Conservation (phyloP, 1,140 invertebrate species). For the Atopsyche davidsoni region DNA sequence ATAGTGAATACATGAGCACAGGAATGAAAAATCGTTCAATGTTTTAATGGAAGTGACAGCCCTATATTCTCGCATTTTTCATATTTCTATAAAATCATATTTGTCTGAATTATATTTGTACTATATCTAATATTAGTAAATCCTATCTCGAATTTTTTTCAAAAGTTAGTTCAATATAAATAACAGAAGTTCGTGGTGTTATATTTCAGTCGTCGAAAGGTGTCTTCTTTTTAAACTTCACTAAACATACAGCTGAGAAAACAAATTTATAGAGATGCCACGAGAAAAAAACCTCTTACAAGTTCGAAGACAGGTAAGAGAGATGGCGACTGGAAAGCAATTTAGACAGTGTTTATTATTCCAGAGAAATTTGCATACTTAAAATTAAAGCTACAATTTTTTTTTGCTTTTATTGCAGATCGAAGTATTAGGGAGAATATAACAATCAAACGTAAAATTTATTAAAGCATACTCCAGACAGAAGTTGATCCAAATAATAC, state of each 20-base stretch:
- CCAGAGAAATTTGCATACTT: too few species aligned
- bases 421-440: too few species aligned
- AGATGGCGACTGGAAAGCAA: background rate
- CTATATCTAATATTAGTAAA: slow-evolving; percentile 11
- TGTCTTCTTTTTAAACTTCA: slow-evolving; percentile 13
- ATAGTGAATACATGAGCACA: too few species aligned
- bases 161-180: slow-evolving; percentile 18
- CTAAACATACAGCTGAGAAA: slow-evolving; percentile 15
- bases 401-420: too few species aligned
- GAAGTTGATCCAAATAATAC: too few species aligned
- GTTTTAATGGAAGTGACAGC: too few species aligned
- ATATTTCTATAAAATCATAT: background rate
- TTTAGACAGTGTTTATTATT: background rate
- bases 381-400: too few species aligned
- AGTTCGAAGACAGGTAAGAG: background rate
- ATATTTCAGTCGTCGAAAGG: slow-evolving; percentile 23
- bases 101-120: slow-evolving; percentile 5
- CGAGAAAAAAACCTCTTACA: background rate
- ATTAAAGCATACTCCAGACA: too few species aligned
- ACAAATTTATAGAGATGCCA: slow-evolving; percentile 18
- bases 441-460: too few species aligned
- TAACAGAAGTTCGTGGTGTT: slow-evolving; percentile 20
- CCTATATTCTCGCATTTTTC: background rate
- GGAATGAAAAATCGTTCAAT: too few species aligned
- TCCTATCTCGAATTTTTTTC: slow-evolving; percentile 8